A percentile compares a stretch with the other conserved stretches of the same genome.
Evolutionary conservation across 35 echinoderm and acorn worm species (phyloP).

Genomic region (Apostichopus japonicus): DNA sequence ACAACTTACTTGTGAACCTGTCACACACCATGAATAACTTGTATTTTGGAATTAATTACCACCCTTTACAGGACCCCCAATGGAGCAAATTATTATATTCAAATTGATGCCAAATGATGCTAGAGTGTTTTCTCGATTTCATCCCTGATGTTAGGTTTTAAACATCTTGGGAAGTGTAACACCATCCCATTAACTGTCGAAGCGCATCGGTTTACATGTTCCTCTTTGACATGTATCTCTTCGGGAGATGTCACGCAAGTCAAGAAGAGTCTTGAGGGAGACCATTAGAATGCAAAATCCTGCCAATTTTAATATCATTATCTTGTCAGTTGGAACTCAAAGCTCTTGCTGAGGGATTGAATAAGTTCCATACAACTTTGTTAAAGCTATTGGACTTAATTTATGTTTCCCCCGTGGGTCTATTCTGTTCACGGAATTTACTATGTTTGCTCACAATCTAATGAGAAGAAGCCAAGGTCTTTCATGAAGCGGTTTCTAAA

Average conservation of each 20-base stretch:
- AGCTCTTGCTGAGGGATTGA: too few relatives aligned
- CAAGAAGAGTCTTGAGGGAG: background rate
- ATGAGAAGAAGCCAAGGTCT: too few relatives aligned
- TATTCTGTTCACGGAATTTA: too few relatives aligned
- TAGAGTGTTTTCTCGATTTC: background rate
- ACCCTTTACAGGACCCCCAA: background rate
- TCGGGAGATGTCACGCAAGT: background rate
- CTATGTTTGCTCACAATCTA: too few relatives aligned
- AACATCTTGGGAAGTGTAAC: background rate
- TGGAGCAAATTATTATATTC: background rate
- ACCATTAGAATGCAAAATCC: background rate
- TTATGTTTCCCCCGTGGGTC: too few relatives aligned
- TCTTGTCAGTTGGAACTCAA: background rate
- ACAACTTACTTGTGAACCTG: background rate
- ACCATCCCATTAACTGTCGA: background rate
- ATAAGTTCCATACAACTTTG: too few relatives aligned
- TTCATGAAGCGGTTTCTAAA: too few relatives aligned
- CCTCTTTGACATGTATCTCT: background rate
- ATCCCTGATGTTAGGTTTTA: background rate
- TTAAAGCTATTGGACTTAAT: too few relatives aligned
- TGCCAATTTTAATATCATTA: background rate
- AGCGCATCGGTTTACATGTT: conserved; percentile 13
- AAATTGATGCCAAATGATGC: background rate
- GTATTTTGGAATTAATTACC: background rate
- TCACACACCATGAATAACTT: background rate